Base-by-base conservation (phyloP, 2,888 invertebrate species). In the Lottia scabra region DNA sequence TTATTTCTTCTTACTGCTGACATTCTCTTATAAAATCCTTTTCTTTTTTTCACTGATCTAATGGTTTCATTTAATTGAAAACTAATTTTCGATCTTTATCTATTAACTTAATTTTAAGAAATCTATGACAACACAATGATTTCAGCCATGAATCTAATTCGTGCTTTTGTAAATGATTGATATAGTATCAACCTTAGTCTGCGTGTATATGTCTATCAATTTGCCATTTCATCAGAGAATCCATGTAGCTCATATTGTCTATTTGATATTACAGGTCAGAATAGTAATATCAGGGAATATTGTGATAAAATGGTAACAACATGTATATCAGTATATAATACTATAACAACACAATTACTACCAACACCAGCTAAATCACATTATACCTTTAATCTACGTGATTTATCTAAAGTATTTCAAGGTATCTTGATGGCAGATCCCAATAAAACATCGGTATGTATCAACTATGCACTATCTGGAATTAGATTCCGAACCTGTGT, bases 321-420 rank as follows among this genome's bases (percentile, higher is more conserved):
- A 3, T 87, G 87, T 71, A 87, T 89, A 63, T 75, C 80, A 15
- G 83, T 88, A 67, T 90, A 88, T 78, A 86, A 87, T 79, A 85
- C 84, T 1, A 86, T 90, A 73, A 84, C 84, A 72, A 83, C 85
- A 15, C 85, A 88, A 73, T 84, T 90, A 63, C 80, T 90, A 73
- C 90, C 90, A 1, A 90, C 90, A 2, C 90, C 90, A 13, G 85
- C 88, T 75, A 90, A 90, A 82, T 84, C 84, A 64, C 90, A 90
- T 81, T 90, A 90, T 83, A 90, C 90, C 8, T 90, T 90, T 84
- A 90, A 90, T 84, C 80, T 90, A 75, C 75, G 90, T 70, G 90
- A 90, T 82, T 80, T 90, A 63, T 89, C 89, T 65, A 89, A 89
- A 81, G 87, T 90, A 23, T 89, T 90, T 81, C 90, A 90, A 80